These are phyloP conservation scores for Candidula unifasciata DNA, from an alignment of 2,888 invertebrate species.

Conservation along the genomic window DNA sequence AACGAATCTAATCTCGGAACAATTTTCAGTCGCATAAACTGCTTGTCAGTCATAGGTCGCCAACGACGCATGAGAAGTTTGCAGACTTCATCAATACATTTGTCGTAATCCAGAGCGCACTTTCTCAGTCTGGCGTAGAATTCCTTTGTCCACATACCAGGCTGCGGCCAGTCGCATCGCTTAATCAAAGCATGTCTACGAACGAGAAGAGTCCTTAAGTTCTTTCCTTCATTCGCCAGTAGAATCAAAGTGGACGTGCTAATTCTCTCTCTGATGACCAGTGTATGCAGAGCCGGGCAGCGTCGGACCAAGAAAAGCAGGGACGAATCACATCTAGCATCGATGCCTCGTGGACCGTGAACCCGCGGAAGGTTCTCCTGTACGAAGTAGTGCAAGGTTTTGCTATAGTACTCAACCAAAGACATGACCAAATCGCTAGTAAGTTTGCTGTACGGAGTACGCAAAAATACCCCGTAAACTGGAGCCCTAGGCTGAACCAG, in stretches of 20 bases:
- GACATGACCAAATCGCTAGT: constrained; percentile 80
- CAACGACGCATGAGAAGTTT: constrained; percentile 84
- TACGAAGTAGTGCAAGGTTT: constrained; percentile 81
- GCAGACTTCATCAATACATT: constrained; percentile 84
- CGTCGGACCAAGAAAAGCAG: constrained; percentile 84
- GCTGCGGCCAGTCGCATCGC: constrained; percentile 82
- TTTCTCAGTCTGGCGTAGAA: constrained; percentile 84
- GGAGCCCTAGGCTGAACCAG: constrained; percentile 86
- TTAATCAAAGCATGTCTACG: constrained; percentile 86
- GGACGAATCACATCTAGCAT: constrained; percentile 84
- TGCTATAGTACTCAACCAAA: constrained; percentile 82
- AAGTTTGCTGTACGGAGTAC: constrained; percentile 82
- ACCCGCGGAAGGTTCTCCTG: constrained; percentile 85
- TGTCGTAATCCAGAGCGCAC: constrained; percentile 83
- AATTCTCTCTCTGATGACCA: constrained; percentile 86
- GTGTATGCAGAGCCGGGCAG: constrained; percentile 84
- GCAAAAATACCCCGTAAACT: constrained; percentile 83
- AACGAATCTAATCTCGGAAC: constrained; percentile 36
- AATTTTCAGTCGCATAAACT: constrained; percentile 66
- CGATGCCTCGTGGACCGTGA: constrained; percentile 84
- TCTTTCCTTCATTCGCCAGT: constrained; percentile 83
- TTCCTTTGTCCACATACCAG: constrained; percentile 84
- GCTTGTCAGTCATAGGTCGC: constrained; percentile 78
- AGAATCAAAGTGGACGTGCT: constrained; percentile 87
- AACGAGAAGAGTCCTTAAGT: constrained; percentile 83